These are phyloP conservation scores for Dallia pectoralis DNA, from an alignment of 2,797 vertebrate genomes.

Conservation along the genomic window DNA sequence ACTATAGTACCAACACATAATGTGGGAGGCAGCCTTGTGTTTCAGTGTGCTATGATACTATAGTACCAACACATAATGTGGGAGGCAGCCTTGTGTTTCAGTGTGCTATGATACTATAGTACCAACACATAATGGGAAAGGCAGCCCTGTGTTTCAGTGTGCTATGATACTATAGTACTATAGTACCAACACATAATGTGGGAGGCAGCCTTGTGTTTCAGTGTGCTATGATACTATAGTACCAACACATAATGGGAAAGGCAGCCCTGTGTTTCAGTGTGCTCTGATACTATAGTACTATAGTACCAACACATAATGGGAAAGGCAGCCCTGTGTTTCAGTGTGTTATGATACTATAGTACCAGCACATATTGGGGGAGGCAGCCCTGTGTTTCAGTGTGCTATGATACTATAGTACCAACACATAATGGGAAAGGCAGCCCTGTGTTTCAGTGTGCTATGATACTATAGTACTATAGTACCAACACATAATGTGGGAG, in stretches of 20 bases:
- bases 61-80: constrained; percentile 10
- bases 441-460: not conserved
- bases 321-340: not conserved
- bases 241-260: constrained; percentile 10
- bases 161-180: constrained; percentile 16
- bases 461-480: constrained; percentile 8
- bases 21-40: not conserved
- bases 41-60: constrained; percentile 15
- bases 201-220: not conserved
- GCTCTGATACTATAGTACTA: constrained; percentile 15
- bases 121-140: constrained; percentile 10
- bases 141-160: not conserved
- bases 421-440: constrained; percentile 9
- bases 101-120: constrained; percentile 12
- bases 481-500: constrained; percentile 3
- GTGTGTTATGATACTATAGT: constrained; percentile 12
- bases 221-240: constrained; percentile 12
- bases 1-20: constrained; percentile 16
- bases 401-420: constrained; percentile 4
- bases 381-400: not conserved
- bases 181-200: constrained; percentile 10
- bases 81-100: not conserved
- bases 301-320: constrained; percentile 11
- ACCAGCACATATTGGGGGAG: constrained; percentile 10
- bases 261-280: not conserved